Percentiles rank a stretch among this genome's conserved stretches.
These are phyloP conservation scores for Zaprionus bogoriensis DNA, from an alignment of 2,888 invertebrate genomes.

Conservation along the genomic window DNA sequence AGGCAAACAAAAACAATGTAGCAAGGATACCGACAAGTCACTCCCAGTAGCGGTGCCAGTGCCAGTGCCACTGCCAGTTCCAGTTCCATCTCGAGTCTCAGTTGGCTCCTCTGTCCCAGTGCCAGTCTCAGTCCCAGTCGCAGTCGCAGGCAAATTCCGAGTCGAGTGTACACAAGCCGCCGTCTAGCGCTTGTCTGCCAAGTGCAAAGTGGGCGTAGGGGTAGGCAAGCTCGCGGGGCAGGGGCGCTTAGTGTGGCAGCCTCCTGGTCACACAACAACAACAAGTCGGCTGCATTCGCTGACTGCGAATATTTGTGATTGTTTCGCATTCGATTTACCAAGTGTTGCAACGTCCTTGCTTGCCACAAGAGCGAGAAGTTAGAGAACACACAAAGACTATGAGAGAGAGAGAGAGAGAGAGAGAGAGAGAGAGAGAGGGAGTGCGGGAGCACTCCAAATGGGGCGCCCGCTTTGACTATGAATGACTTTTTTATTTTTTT, in stretches of 20 bases:
- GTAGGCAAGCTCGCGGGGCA: background rate
- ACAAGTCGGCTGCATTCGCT: constrained; percentile 45
- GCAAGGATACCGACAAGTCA: constrained; percentile 29
- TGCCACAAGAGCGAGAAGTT: constrained; percentile 12
- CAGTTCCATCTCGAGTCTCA: constrained; percentile 6
- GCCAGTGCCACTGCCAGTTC: constrained; percentile 7
- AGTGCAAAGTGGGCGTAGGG: constrained; percentile 52
- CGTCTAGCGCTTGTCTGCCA: constrained; percentile 76
- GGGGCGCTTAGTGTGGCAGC: no score
- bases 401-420: constrained; percentile 1
- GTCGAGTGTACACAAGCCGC: constrained; percentile 69
- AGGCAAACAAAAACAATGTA: constrained; percentile 76
- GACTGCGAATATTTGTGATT: constrained; percentile 65
- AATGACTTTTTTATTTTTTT: constrained; percentile 45
- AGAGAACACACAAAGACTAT: constrained; percentile 7
- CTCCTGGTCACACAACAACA: constrained; percentile 15
- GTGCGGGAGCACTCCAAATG: no score
- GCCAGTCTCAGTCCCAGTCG: constrained; percentile 12
- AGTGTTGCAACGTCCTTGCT: constrained; percentile 71
- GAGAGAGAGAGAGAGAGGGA: constrained; percentile 7
- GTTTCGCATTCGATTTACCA: constrained; percentile 73
- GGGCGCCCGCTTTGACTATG: constrained; percentile 29
- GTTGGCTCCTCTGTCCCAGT: no score
- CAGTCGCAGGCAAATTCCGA: constrained; percentile 61
- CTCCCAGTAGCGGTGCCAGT: constrained; percentile 1